phyloP scores from a whole-genome alignment of 2,797 vertebrate genomes.

The Gambelia wislizenii region DNA sequence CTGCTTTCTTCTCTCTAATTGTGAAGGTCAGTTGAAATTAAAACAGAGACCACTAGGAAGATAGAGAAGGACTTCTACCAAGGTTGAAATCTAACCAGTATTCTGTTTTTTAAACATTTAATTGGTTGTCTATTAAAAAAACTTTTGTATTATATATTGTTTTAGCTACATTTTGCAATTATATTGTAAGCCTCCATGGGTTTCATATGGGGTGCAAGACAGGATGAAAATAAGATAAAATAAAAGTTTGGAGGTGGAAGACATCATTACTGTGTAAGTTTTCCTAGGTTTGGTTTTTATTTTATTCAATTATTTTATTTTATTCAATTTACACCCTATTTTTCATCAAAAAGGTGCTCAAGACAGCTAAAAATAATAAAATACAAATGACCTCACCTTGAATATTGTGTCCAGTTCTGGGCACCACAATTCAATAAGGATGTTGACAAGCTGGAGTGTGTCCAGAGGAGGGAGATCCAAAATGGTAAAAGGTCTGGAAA shows the following conservation, averaged over 20 bases:
- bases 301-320: too few relatives aligned
- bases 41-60: neutral
- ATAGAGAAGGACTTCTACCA: neutral
- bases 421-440: too few relatives aligned
- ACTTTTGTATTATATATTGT: neutral
- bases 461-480: too few relatives aligned
- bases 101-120: neutral
- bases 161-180: too few relatives aligned
- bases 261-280: neutral
- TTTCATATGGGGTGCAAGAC: too few relatives aligned
- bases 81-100: neutral
- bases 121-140: neutral
- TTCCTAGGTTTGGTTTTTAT: neutral
- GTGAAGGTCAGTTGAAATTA: constrained; percentile 27
- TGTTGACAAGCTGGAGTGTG: too few relatives aligned
- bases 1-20: constrained; percentile 17
- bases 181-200: too few relatives aligned
- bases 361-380: neutral
- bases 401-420: too few relatives aligned
- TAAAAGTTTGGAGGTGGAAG: neutral
- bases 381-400: too few relatives aligned
- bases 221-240: too few relatives aligned
- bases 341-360: neutral
- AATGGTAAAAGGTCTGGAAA: too few relatives aligned
- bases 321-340: neutral